phyloP scores from a whole-genome alignment of 2,888 invertebrate species.

The Caenorhabditis japonica region DNA sequence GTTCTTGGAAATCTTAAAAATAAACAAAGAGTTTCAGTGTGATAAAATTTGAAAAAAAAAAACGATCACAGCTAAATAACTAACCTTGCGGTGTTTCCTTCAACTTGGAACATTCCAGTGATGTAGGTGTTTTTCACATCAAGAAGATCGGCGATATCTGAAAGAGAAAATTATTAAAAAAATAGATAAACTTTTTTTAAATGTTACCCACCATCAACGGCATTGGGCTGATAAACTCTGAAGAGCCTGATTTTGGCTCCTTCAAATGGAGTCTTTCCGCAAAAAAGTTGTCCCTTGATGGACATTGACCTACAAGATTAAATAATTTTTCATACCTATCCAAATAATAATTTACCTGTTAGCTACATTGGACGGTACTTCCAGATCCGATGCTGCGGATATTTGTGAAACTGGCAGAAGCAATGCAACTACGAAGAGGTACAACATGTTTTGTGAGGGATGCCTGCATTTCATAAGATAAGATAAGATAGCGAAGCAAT shows the following conservation, averaged over 20 bases:
- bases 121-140: conserved; percentile 53
- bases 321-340: not conserved
- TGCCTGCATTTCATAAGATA: conserved; percentile 32
- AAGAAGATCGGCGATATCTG: conserved; percentile 56
- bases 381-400: conserved; percentile 38
- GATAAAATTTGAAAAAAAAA: not conserved
- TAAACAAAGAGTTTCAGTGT: too few species aligned
- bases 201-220: conserved; percentile 43
- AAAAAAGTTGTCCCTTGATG: conserved; percentile 58
- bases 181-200: not conserved
- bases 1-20: conserved; percentile 59
- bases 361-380: conserved; percentile 54
- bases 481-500: conserved; percentile 13
- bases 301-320: conserved; percentile 50
- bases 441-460: conserved; percentile 29
- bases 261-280: conserved; percentile 55
- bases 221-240: conserved; percentile 54
- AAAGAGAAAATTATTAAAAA: not conserved
- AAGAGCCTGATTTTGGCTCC: conserved; percentile 59
- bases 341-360: conserved; percentile 44
- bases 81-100: conserved; percentile 57
- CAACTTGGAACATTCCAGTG: conserved; percentile 61
- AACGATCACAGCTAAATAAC: not conserved
- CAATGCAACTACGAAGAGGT: conserved; percentile 26
- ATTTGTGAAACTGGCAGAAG: conserved; percentile 6